Conservation (phyloP, 2,797 vertebrate genomes). For the Loriculus beryllinus region DNA sequence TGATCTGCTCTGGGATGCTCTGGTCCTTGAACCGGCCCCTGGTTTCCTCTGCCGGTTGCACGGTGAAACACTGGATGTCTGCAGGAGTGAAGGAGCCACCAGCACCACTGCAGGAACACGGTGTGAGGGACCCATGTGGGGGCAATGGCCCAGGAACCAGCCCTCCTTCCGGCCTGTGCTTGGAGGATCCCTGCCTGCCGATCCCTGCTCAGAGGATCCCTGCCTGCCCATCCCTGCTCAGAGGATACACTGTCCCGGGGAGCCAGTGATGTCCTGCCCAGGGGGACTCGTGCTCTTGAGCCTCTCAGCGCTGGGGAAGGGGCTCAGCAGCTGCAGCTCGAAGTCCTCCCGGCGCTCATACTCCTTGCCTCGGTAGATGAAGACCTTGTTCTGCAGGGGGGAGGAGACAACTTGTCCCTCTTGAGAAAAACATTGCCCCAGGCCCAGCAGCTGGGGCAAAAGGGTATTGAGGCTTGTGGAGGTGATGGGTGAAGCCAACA, state of each 20-base stretch:
- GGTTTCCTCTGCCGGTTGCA: constrained; percentile 42
- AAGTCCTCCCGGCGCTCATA: constrained; percentile 67
- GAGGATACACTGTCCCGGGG: constrained; percentile 41
- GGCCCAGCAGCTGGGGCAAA: background rate
- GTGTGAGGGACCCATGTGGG: background rate
- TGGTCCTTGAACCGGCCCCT: background rate
- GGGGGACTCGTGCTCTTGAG: constrained; percentile 53
- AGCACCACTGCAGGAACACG: background rate
- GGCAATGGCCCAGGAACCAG: background rate
- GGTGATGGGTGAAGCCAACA: background rate
- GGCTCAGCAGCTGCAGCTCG: constrained; percentile 51
- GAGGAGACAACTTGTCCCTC: background rate
- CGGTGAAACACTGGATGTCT: constrained; percentile 69
- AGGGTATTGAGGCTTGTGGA: background rate
- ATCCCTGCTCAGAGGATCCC: accelerated
- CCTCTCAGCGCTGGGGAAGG: constrained; percentile 54
- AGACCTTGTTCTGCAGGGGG: constrained; percentile 56
- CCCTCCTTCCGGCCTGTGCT: background rate
- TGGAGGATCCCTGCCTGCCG: background rate
- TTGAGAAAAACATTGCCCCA: background rate
- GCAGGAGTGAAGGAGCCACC: constrained; percentile 6
- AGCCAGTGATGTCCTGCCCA: background rate
- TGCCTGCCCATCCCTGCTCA: accelerated
- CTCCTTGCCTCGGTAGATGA: constrained; percentile 69
- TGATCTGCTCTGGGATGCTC: constrained; percentile 59